Base-by-base conservation (phyloP, 2,888 invertebrate species). In the Pheosia tremula region DNA sequence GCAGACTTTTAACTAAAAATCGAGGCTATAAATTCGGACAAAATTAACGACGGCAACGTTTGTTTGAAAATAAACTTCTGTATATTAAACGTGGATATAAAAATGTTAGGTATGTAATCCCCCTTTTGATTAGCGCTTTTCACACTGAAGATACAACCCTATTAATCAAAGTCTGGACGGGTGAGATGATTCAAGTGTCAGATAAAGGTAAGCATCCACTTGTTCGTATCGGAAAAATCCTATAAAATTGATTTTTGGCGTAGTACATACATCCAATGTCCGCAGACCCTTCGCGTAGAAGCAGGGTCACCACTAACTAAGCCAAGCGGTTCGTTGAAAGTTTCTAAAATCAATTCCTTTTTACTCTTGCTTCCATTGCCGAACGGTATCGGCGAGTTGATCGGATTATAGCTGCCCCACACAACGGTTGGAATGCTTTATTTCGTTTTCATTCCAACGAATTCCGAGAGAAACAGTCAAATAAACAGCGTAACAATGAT, bases 401-500 rank as follows among this genome's bases (percentile, higher is more conserved):
- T 9, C 45, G 10, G 50, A 65, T 72, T 67, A 69, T 62, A 59
- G 56, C 58, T 47, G 59, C 57, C 57, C 50, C 50, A 53, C 59
- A 60, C 52, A 63, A 47, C 47, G 8, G 57, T 56, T 61, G 60
- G 59, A 67, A 64, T 69, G 59, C 39, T 69, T 66, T 63, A 66
- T 62, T 58, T 58, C 65, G 59, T 58, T 66, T 72, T 65, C 59
- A 58, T 61, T 60, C 62, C 39, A 38, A 50, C 1, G 57, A 61
- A 54, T 63, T 69, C 63, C 54, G 8, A 36, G 64, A 62, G 38
- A n/a, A 69, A 55, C 57, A 6, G 13, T 24, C 10, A 37, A 10
- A 53, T 53, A 53, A 53, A 53, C 37, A 11, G 53, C 5, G 53
- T 37, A 36, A 4, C 53, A 6, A 37, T 53, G 10, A 37, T 4